Percentiles rank a stretch among this genome's conserved stretches.
These are phyloP conservation scores for Criorhina ranunculi DNA, from an alignment of 2,888 invertebrate genomes.

Conservation along the genomic window DNA sequence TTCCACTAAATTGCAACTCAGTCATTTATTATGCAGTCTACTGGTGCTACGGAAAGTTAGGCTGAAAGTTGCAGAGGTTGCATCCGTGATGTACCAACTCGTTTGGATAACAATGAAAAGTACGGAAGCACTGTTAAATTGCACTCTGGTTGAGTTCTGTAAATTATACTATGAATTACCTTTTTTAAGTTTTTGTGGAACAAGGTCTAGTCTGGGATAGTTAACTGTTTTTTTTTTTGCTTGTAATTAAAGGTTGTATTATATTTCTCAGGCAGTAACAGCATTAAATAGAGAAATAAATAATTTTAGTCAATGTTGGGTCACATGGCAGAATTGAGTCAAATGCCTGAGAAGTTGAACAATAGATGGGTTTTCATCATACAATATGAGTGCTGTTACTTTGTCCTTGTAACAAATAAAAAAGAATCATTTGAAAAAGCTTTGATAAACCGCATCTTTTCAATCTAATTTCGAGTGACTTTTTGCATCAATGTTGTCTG, in stretches of 20 bases:
- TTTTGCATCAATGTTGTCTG: too few relatives aligned
- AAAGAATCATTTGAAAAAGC: too few relatives aligned
- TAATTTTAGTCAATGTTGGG: background rate
- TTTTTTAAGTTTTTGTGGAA: conserved; percentile 61
- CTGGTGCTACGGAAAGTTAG: conserved; percentile 39
- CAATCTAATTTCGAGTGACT: too few relatives aligned
- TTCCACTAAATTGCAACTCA: conserved; percentile 65
- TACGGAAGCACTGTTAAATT: conserved; percentile 56
- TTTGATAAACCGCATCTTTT: too few relatives aligned
- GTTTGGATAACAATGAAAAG: conserved; percentile 52
- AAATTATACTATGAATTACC: conserved; percentile 62
- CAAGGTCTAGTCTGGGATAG: conserved; percentile 63
- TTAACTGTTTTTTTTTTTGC: conserved; percentile 10
- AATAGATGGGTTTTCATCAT: too few relatives aligned
- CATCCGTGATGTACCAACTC: conserved; percentile 2
- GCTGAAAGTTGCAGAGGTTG: background rate
- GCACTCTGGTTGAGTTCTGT: conserved; percentile 39
- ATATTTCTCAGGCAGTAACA: conserved; percentile 27
- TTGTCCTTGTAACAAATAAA: too few relatives aligned
- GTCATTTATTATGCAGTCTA: conserved; percentile 39
- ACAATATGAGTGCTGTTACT: too few relatives aligned
- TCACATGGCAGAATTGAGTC: too few relatives aligned
- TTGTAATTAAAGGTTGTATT: conserved; percentile 49
- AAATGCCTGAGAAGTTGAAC: too few relatives aligned
- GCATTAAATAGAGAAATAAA: background rate